Evolutionary conservation across 2,888 invertebrate genomes (phyloP), one percentile per base, ranked within the genome.

Genomic region (Ariolimax columbianus): DNA sequence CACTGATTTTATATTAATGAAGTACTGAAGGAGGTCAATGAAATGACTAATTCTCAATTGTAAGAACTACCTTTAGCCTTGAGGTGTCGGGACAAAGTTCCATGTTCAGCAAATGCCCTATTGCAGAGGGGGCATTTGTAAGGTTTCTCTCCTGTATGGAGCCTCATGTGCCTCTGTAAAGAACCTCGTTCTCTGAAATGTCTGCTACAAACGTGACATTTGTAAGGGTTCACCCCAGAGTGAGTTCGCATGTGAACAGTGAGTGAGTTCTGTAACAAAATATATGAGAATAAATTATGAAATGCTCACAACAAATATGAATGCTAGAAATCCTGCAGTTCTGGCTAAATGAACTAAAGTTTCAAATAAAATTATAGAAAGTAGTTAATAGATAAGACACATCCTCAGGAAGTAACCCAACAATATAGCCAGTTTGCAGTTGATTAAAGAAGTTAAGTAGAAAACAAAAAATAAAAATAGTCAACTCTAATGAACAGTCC

Each of bases 221-320:
- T 90, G 82, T 92, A 93, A 2, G 93, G 93, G 78, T 92, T 84
- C 26, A 91, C 87, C 66, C 89, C 87, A 2, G 91, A 90, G 87
- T 94, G 94, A 6, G 93, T 93, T 19, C 93, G 87, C 73, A 92
- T 84, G 86, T 93, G 94, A 26, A 93, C 93, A 86, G 93, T 93
- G 85, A 91, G 90, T 19, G 93, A 92, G 90, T 92, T 93, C 93
- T 93, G 89, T 43, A 84, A 78, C 59, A 59, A 43, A 33, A 55
- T 51, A 30, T 38, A n/a, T n/a, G 38, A 47, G 43, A 19, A 38
- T 14, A 17, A 78, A 40, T 17, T 36, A 19, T 55, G 19, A 55
- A 55, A 55, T 7, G n/a, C n/a, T n/a, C n/a, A n/a, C n/a, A n/a
- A n/a, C n/a, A n/a, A n/a, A n/a, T n/a, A n/a, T n/a, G n/a, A n/a